Base-by-base conservation (phyloP, 2,113 vertebrate genomes). In the Podarcis muralis region DNA sequence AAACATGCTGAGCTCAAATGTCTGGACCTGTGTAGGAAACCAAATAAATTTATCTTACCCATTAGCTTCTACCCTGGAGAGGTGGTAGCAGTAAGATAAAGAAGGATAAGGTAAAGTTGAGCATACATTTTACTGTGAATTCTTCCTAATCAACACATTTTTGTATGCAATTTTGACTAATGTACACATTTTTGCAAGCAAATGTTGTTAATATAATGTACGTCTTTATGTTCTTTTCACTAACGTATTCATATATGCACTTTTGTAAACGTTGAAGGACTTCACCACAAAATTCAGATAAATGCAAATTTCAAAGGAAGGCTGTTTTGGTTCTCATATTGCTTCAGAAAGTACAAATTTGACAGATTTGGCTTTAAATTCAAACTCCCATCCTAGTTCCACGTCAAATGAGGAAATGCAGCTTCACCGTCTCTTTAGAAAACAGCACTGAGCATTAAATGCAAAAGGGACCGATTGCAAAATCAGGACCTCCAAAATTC, bases 41-140 rank as follows among this genome's bases (percentile, higher is more conserved):
- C 89, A 92, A 95, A 93, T 40, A 87, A 66, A 88, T 92, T 93
- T 91, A 92, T 94, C 94, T 96, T 96, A 96, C 95, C 95, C 91
- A 92, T 90, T 92, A 92, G 68, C 68, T 94, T 93, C 87, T 94
- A 94, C 85, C 92, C 93, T 35, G 92, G 95, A 92, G 91, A 92
- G 88, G 90, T 91, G 84, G 48, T 87, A 92, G 92, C 66, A 94
- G 88, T 87, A 95, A 95, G 92, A 94, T 87, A 79, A 94, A 92
- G 93, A 89, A 94, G 57, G 89, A 93, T 92, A 88, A 76, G 25
- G 23, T 90, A 89, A 93, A 89, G 72, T 87, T 91, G 91, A 94
- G 89, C 90, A 95, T 90, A 91, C 90, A 93, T 80, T 91, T 86
- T 53, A 53, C 48, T 53, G 48, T 53, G 48, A 53, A 53, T 53